Evolutionary conservation across 1,140 invertebrate genomes (phyloP), one percentile per base, ranked within the genome.

Genomic region (Bombus fervidus): DNA sequence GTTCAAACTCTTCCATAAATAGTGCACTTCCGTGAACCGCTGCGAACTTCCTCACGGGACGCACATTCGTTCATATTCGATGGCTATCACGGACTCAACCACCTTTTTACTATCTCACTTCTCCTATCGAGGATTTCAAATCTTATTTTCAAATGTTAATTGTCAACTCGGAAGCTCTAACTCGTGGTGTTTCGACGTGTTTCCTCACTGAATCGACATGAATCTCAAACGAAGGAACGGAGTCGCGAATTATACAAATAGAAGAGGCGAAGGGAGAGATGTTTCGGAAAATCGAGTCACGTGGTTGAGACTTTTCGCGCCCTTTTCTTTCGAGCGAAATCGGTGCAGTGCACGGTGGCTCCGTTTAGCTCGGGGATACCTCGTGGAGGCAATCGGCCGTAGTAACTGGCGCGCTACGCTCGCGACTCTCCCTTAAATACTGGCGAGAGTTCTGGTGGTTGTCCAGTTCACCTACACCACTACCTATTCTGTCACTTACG

Each of bases 401-500:
- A 90, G 87, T 86, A 94, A 94, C 94, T 95, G 94, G 92, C 93
- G 92, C 90, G 92, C 91, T 91, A 88, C 92, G 92, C 90, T 92
- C 89, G 92, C 89, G 93, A 92, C 89, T 93, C 93, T 92, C 94
- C 94, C 93, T 95, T 95, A 95, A 95, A 94, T 94, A 95, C 94
- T 83, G 91, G 83, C 93, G 78, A 80, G 91, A 93, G 90, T 91
- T 93, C 92, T 93, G 92, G 93, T 92, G 89, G 90, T 92, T 92
- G 92, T 94, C 93, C 91, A 92, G 91, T 93, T 92, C 91, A 93
- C 92, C 93, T 91, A 90, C 47, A 91, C 90, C 66, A 62, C 57
- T 79, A 69, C 79, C 73, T 66, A 75, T 87, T 85, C 84, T 85
- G 83, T 91, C 90, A 88, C 90, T 90, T 83, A 81, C 85, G 88